phyloP scores from a whole-genome alignment of 2,888 invertebrate species.

The Zeuzera pyrina region DNA sequence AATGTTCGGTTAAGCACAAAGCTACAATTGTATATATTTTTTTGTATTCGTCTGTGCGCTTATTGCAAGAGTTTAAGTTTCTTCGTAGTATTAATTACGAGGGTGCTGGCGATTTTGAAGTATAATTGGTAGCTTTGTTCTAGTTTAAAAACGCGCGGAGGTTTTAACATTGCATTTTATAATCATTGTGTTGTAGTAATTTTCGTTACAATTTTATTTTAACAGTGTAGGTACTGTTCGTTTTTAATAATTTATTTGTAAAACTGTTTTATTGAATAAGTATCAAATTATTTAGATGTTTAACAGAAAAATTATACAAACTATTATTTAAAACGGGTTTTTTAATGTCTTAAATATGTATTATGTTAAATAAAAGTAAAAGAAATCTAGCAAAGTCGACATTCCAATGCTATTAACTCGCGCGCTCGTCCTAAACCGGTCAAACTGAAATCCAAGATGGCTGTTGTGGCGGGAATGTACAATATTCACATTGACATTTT shows the following conservation, averaged over 20 bases:
- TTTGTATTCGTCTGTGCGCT: conserved; percentile 22
- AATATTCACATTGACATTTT: conserved; percentile 45
- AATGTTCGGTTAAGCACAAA: conserved; percentile 60
- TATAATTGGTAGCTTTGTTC: conserved; percentile 58
- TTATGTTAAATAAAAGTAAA: conserved; percentile 13
- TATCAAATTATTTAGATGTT: no score
- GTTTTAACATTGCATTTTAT: conserved; percentile 32
- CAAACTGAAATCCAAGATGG: conserved; percentile 56
- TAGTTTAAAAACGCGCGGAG: conserved; percentile 30
- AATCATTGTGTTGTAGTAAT: conserved; percentile 2
- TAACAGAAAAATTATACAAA: no score
- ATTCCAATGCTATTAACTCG: conserved; percentile 28
- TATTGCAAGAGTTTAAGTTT: conserved; percentile 52
- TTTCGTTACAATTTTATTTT: no score
- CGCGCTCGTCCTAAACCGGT: conserved; percentile 39
- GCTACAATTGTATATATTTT: conserved; percentile 58
- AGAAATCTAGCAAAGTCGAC: conserved; percentile 33
- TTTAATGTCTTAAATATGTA: no score
- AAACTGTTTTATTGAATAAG: no score
- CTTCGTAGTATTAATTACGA: conserved; percentile 61
- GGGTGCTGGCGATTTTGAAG: conserved; percentile 50
- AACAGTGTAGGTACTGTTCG: no score
- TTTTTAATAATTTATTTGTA: no score
- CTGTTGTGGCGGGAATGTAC: conserved; percentile 44
- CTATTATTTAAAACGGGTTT: no score